Base-by-base conservation (phyloP, 2,888 invertebrate genomes). In the Papilio demoleus region DNA sequence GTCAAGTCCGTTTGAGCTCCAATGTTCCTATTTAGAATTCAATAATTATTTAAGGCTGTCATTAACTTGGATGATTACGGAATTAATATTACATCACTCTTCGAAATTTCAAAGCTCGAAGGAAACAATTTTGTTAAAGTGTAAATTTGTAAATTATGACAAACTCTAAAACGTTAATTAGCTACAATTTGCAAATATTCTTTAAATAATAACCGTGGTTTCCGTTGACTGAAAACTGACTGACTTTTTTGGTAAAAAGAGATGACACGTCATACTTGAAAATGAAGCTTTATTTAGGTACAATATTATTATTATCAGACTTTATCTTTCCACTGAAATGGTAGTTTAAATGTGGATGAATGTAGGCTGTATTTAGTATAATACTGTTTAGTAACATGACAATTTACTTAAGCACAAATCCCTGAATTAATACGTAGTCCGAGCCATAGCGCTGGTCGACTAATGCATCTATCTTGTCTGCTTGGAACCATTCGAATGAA, bases 391-490 rank as follows among this genome's bases (percentile, higher is more conserved):
- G 60, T 72, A 72, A 66, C 65, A 66, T 47, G 65, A 47, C 17
- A 66, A 59, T 66, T 59, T 71, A 66, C 68, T 61, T 68, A 65
- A 71, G 63, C 34, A 71, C 68, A 75, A 74, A 76, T 73, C 74
- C 75, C 65, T 71, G 73, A 74, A 75, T 76, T 66, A 73, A 72
- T 63, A 68, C 19, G 11, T 40, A 53, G 63, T 70, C 67, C 61
- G 72, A 60, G 70, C 73, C 74, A 77, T 76, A 76, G 75, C 70
- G 68, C 76, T 83, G 82, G 88, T 81, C 87, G 80, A 73, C 79
- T 88, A 89, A 88, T 86, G 82, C 88, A 84, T 77, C 83, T 83
- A 84, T 71, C 63, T 19, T 63, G 80, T 63, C 47, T 34, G 14
- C 14, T 34, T 31, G 22, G 36, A 36, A 36, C 47, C 22, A 31